Conservation (phyloP, 2,888 invertebrate genomes). For the Cephus rjabovi region DNA sequence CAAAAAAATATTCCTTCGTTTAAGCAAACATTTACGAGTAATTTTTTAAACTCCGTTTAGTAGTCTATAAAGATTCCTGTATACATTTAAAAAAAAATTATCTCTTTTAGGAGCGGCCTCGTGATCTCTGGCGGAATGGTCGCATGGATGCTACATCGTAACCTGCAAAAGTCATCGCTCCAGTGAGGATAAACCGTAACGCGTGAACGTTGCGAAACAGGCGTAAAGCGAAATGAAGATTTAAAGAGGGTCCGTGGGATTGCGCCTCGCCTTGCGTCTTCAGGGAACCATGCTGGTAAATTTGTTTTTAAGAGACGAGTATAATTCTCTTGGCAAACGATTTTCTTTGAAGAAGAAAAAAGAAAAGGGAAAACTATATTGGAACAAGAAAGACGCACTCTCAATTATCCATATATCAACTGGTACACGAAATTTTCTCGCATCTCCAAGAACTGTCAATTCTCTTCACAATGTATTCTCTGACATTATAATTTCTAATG, state of each 20-base stretch:
- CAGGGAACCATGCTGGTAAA: neutral
- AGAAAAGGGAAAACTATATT: neutral
- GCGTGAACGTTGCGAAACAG: neutral
- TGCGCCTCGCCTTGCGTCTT: neutral
- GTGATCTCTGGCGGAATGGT: slow-evolving; percentile 45
- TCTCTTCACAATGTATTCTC: neutral
- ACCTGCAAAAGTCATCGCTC: slow-evolving; percentile 10
- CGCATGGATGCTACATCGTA: slow-evolving; percentile 42
- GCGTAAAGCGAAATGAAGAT: neutral
- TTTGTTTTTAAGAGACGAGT: neutral
- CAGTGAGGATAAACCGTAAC: neutral
- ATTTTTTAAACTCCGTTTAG: neutral
- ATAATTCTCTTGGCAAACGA: neutral
- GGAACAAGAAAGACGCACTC: neutral
- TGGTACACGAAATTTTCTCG: no score
- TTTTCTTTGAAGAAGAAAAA: neutral
- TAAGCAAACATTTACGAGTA: no score
- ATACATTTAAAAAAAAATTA: slow-evolving; percentile 1
- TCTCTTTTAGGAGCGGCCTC: slow-evolving; percentile 47
- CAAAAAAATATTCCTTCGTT: neutral
- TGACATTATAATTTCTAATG: neutral
- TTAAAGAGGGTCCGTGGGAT: neutral
- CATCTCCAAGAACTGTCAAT: neutral
- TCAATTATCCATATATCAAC: neutral
- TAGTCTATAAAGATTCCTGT: neutral